Conservation (phyloP, 2,888 invertebrate species). For the Xiphydria camelus region DNA sequence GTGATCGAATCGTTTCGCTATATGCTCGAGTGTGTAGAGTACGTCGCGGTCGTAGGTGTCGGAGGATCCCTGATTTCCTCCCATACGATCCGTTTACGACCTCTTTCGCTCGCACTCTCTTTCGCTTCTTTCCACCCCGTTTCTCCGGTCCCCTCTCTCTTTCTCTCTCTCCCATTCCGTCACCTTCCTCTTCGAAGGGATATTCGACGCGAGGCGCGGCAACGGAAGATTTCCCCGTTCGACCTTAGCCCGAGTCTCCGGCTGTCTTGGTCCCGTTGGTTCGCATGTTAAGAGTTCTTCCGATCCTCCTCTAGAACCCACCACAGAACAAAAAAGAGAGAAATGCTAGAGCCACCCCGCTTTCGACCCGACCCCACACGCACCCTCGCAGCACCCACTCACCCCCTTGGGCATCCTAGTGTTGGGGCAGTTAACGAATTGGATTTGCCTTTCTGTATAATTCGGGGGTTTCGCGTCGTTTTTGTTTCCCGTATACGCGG, state of each 20-base stretch:
- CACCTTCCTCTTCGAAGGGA: conserved; percentile 3
- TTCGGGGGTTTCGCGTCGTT: too few relatives aligned
- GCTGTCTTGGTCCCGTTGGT: conserved; percentile 65
- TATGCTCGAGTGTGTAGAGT: conserved; percentile 12
- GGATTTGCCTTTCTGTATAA: too few relatives aligned
- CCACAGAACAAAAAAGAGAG: conserved; percentile 28
- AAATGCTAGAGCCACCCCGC: conserved; percentile 11
- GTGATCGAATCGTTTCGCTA: conserved; percentile 17
- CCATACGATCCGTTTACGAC: too few relatives aligned
- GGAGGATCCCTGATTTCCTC: conserved; percentile 4
- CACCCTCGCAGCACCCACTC: not conserved
- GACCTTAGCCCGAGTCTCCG: conserved; percentile 58
- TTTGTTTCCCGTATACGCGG: too few relatives aligned
- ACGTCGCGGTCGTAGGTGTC: not conserved
- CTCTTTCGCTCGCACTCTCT: not conserved
- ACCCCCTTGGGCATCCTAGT: not conserved
- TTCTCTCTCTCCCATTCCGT: conserved; percentile 1
- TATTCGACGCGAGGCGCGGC: conserved; percentile 38
- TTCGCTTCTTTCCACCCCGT: not conserved
- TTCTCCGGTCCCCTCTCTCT: conserved; percentile 1
- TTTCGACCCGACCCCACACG: conserved; percentile 1
- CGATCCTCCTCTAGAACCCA: conserved; percentile 61
- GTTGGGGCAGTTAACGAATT: too few relatives aligned
- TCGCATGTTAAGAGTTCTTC: conserved; percentile 63
- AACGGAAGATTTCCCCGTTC: conserved; percentile 41